Evolutionary conservation across 2,113 vertebrate species (phyloP).

Genomic region (Cheilinus undulatus): DNA sequence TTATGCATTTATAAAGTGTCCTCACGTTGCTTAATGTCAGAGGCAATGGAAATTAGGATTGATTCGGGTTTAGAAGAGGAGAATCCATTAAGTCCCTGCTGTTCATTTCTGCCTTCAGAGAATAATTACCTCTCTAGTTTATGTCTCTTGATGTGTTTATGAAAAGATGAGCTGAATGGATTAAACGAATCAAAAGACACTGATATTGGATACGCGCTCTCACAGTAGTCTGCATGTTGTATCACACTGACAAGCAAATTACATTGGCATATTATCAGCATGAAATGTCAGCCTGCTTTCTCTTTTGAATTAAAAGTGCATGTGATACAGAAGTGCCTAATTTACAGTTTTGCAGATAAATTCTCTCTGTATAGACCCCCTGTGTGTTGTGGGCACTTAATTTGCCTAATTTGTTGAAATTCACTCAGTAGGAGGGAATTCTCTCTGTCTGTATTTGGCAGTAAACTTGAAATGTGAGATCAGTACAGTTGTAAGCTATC

Average conservation of each 20-base stretch:
- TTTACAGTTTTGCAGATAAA: conserved; percentile 8
- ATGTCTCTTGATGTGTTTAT: conserved; percentile 45
- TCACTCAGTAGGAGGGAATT: conserved; percentile 30
- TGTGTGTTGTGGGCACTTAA: background rate
- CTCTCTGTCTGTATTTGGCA: conserved; percentile 36
- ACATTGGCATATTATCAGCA: conserved; percentile 39
- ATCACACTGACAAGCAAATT: conserved; percentile 24
- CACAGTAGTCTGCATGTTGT: conserved; percentile 19
- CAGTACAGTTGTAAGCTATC: conserved; percentile 18
- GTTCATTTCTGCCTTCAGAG: conserved; percentile 51
- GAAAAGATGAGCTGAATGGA: conserved; percentile 60
- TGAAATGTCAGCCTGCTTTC: conserved; percentile 12
- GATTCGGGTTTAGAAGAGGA: conserved; percentile 50
- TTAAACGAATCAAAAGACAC: conserved; percentile 58
- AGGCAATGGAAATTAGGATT: conserved; percentile 55
- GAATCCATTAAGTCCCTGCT: conserved; percentile 56
- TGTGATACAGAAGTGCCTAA: conserved; percentile 1
- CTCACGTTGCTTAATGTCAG: conserved; percentile 24
- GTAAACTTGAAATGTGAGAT: conserved; percentile 24
- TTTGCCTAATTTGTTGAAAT: conserved; percentile 33
- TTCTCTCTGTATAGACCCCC: conserved; percentile 21
- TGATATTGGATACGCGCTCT: conserved; percentile 46
- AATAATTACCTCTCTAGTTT: conserved; percentile 63
- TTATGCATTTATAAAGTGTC: conserved; percentile 31
- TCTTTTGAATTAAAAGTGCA: conserved; percentile 12